A percentile compares a stretch with the other conserved stretches of the same genome.
phyloP scores from a whole-genome alignment of 2,888 invertebrate species.

The Erebia ligea region DNA sequence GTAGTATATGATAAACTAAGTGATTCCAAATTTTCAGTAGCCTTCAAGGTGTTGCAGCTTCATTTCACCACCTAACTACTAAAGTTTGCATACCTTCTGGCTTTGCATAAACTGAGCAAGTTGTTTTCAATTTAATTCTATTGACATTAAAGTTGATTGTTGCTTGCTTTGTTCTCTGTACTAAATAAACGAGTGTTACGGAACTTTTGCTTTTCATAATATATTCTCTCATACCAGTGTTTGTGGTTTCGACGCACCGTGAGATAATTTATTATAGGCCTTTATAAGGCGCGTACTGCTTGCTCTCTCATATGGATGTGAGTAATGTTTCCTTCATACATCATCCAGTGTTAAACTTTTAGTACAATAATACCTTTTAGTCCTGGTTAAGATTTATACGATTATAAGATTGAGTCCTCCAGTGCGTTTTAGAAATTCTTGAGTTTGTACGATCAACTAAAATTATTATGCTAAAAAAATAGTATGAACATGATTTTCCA shows the following conservation, averaged over 20 bases:
- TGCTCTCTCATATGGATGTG: slow-evolving; percentile 17
- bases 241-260: slow-evolving; percentile 25
- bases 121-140: neutral
- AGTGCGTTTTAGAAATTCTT: neutral
- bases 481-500: too few relatives aligned
- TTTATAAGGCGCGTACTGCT: slow-evolving; percentile 22
- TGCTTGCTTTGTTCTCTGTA: neutral
- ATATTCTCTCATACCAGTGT: slow-evolving; percentile 18
- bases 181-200: slow-evolving; percentile 19
- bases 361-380: slow-evolving; percentile 1
- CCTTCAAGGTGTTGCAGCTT: neutral
- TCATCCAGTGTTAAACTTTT: slow-evolving; percentile 22
- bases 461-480: too few relatives aligned
- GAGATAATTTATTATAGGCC: slow-evolving; percentile 25
- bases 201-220: slow-evolving; percentile 26
- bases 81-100: slow-evolving; percentile 3
- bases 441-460: too few relatives aligned
- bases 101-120: neutral
- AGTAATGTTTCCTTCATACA: slow-evolving; percentile 21
- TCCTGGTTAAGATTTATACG: neutral
- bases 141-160: slow-evolving; percentile 1
- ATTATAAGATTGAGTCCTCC: neutral
- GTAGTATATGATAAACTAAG: neutral
- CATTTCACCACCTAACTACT: slow-evolving; percentile 11
- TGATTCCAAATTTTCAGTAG: neutral